These are phyloP conservation scores for Dendrophyllia cribrosa DNA, from an alignment of 64 coral and sea anemone species.

Conservation along the genomic window DNA sequence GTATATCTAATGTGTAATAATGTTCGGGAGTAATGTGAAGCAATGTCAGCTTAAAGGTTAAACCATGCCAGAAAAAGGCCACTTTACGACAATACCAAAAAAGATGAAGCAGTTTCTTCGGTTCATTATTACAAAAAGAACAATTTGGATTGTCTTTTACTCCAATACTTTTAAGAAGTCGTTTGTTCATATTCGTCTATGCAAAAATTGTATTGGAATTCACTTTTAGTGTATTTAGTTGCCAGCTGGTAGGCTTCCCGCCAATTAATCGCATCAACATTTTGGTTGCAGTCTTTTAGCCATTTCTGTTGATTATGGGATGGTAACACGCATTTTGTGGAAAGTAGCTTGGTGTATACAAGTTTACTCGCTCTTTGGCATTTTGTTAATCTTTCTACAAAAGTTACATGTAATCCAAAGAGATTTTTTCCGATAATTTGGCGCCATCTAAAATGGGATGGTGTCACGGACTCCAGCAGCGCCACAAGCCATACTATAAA, in stretches of 20 bases:
- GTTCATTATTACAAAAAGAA: conserved; percentile 30
- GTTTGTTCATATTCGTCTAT: conserved; percentile 31
- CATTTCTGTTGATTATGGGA: too few species aligned
- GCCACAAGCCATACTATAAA: too few species aligned
- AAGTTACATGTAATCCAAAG: conserved; percentile 2
- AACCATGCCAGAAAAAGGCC: conserved; percentile 1
- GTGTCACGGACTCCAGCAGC: too few species aligned
- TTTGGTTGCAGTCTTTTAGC: conserved; percentile 11
- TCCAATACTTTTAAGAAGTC: conserved; percentile 15
- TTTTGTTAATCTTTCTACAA: conserved; percentile 4
- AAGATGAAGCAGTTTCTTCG: conserved; percentile 20
- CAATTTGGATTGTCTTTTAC: conserved; percentile 19
- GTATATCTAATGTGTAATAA: neutral
- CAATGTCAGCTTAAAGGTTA: neutral
- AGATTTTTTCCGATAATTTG: too few species aligned
- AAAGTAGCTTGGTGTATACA: conserved; percentile 41
- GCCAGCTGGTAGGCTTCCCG: conserved; percentile 29
- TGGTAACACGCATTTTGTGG: neutral
- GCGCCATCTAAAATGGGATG: too few species aligned
- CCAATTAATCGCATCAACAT: neutral
- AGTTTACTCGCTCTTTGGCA: conserved; percentile 28
- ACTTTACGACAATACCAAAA: conserved; percentile 20
- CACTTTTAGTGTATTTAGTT: too few species aligned
- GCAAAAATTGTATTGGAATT: conserved; percentile 26
- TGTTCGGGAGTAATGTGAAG: neutral